A percentile compares a stretch with the other conserved stretches of the same genome.
These are phyloP conservation scores for Peromyscus californicus DNA, from an alignment of 2,113 vertebrate species.

Conservation along the genomic window DNA sequence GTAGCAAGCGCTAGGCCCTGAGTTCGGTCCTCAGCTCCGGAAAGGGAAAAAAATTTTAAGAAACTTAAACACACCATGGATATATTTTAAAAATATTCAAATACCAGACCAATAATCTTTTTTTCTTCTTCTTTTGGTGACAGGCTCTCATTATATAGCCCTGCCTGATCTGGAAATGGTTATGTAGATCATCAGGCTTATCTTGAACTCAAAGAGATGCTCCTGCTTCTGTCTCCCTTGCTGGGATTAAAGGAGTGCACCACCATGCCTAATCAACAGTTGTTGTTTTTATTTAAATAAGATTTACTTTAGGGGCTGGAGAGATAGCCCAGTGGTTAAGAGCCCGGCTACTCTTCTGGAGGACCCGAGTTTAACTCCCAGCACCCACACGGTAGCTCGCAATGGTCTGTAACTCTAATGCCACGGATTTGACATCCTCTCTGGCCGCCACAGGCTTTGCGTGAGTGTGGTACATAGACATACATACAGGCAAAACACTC, in stretches of 20 bases:
- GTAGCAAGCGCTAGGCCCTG: too few relatives aligned
- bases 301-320: background rate
- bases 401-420: background rate
- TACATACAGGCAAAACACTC: background rate
- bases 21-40: too few relatives aligned
- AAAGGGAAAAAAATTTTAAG: too few relatives aligned
- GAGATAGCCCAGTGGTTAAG: background rate
- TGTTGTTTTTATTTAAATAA: background rate
- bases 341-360: background rate
- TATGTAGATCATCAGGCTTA: background rate
- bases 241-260: background rate
- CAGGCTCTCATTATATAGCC: background rate
- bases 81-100: conserved; percentile 25
- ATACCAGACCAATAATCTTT: background rate
- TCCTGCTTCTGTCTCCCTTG: background rate
- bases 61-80: background rate
- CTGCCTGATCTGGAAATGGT: background rate
- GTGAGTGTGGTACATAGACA: background rate
- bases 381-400: background rate
- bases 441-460: background rate
- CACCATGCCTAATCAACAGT: background rate
- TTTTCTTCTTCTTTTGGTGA: background rate
- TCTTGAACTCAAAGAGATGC: background rate
- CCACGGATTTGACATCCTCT: background rate
- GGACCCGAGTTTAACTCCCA: background rate